Evolutionary conservation across 1,140 invertebrate species (phyloP).

Genomic region (Bombus ignitus): DNA sequence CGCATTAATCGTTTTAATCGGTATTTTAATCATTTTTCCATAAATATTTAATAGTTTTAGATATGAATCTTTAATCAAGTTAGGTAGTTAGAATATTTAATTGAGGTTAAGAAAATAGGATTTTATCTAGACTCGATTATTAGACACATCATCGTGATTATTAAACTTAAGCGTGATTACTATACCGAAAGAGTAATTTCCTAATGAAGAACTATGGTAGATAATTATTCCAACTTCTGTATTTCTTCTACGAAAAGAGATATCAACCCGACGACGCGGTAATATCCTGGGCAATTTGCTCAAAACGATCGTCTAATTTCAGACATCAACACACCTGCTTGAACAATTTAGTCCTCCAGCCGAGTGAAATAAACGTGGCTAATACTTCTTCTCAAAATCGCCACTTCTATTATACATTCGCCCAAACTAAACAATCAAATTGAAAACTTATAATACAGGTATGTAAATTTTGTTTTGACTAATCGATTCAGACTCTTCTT

Average conservation of each 20-base stretch:
- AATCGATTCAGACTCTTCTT: no score
- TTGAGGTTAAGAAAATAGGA: no score
- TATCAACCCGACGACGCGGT: neutral
- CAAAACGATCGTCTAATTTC: neutral
- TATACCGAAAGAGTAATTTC: neutral
- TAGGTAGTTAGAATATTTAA: no score
- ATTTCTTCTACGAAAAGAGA: neutral
- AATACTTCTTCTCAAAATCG: neutral
- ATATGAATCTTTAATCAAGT: no score
- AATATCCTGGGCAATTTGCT: neutral
- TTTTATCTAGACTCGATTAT: no score
- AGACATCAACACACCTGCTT: constrained; percentile 8
- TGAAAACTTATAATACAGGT: neutral
- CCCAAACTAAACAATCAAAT: neutral
- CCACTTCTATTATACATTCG: neutral
- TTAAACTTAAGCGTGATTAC: neutral
- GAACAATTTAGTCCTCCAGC: neutral
- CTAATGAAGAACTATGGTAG: neutral
- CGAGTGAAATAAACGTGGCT: constrained; percentile 4
- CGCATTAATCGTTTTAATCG: no score
- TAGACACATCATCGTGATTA: no score
- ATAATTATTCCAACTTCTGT: neutral
- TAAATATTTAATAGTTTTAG: no score
- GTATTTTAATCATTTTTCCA: no score
- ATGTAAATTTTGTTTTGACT: neutral